Conservation (phyloP, 2,888 invertebrate genomes). For the Criorhina ranunculi region DNA sequence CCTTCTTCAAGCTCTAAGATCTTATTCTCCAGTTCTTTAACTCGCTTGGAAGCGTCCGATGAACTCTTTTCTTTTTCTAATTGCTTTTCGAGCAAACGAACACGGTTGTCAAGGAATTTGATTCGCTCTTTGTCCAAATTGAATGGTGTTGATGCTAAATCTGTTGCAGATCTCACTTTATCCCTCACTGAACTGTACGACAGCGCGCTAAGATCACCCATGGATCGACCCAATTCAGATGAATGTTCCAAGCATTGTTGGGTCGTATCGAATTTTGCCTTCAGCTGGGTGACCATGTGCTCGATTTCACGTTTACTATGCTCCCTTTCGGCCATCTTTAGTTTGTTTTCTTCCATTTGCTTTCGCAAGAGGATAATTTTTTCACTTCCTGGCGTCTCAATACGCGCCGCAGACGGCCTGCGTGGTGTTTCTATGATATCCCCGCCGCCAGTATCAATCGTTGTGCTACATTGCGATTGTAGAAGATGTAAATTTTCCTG, state of each 20-base stretch:
- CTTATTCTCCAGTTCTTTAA: constrained; percentile 79
- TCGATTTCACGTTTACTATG: constrained; percentile 86
- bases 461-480: constrained; percentile 63
- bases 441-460: constrained; percentile 60
- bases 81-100: constrained; percentile 82
- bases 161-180: constrained; percentile 82
- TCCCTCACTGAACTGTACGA: constrained; percentile 78
- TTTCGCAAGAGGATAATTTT: constrained; percentile 85
- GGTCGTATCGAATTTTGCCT: constrained; percentile 86
- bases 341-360: constrained; percentile 86
- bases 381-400: constrained; percentile 85
- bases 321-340: constrained; percentile 85
- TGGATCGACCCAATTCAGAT: constrained; percentile 83
- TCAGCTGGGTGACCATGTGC: constrained; percentile 85
- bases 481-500: constrained; percentile 60
- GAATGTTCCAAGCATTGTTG: constrained; percentile 82
- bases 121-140: constrained; percentile 81
- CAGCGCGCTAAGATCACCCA: constrained; percentile 82
- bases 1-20: constrained; percentile 93
- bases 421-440: constrained; percentile 39
- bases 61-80: constrained; percentile 80
- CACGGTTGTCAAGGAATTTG: constrained; percentile 82
- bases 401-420: constrained; percentile 37
- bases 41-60: constrained; percentile 74
- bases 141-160: constrained; percentile 80